These are phyloP conservation scores for Acrobasis repandana DNA, from an alignment of 2,888 invertebrate genomes.

Conservation along the genomic window DNA sequence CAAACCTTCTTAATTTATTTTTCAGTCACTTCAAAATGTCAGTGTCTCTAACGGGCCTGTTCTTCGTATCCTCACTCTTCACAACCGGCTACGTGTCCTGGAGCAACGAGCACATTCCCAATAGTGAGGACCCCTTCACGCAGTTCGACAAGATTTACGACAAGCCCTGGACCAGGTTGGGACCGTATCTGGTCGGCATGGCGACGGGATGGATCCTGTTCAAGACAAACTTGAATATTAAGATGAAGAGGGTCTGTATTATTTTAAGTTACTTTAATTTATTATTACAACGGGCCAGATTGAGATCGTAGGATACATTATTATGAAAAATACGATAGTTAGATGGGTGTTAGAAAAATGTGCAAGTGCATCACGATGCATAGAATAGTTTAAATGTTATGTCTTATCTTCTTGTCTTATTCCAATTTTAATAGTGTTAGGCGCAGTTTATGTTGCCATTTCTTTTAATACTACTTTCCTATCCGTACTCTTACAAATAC, in stretches of 20 bases:
- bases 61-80: conserved; percentile 89
- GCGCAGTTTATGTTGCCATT: too few relatives aligned
- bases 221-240: conserved; percentile 90
- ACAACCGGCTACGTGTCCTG: conserved; percentile 92
- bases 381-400: too few relatives aligned
- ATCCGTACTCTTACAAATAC: too few relatives aligned
- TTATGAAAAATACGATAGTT: too few relatives aligned
- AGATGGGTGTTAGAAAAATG: too few relatives aligned
- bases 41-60: conserved; percentile 84
- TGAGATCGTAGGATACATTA: too few relatives aligned
- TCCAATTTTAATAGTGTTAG: too few relatives aligned
- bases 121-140: conserved; percentile 90
- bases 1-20: not conserved
- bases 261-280: not conserved
- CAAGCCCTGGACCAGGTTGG: conserved; percentile 93
- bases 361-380: too few relatives aligned
- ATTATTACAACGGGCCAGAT: not conserved
- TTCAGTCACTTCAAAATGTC: conserved; percentile 91
- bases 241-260: conserved; percentile 85
- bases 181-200: conserved; percentile 94
- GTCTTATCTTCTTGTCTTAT: too few relatives aligned
- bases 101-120: conserved; percentile 90
- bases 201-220: conserved; percentile 91
- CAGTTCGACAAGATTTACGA: conserved; percentile 95
- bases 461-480: too few relatives aligned